Conservation (phyloP, 2,113 vertebrate genomes). For the Brienomyrus brachyistius region DNA sequence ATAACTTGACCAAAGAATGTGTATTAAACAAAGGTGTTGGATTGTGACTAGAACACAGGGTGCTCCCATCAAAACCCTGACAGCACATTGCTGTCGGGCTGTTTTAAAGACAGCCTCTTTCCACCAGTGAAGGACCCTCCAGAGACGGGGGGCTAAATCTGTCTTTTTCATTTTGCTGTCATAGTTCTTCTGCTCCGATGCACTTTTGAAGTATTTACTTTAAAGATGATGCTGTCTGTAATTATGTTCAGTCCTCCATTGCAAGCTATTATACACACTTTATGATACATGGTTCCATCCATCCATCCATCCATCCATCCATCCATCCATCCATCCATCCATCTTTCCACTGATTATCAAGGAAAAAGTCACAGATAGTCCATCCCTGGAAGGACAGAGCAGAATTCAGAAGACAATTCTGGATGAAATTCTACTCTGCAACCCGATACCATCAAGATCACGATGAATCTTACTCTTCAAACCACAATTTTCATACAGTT, state of each 20-base stretch:
- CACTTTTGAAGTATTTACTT: not conserved
- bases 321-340: not conserved
- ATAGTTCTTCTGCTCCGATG: not conserved
- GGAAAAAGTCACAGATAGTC: not conserved
- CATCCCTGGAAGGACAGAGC: not conserved
- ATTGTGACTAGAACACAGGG: not conserved
- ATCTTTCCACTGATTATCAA: not conserved
- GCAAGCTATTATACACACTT: not conserved
- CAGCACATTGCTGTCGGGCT: not conserved
- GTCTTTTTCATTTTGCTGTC: not conserved
- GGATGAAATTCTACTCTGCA: not conserved
- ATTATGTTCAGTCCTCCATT: not conserved
- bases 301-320: not conserved
- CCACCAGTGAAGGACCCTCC: not conserved
- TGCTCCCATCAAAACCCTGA: not conserved
- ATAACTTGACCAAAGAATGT: not conserved
- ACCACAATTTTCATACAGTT: not conserved
- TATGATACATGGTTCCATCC: not conserved
- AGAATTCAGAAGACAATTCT: not conserved
- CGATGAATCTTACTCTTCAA: not conserved
- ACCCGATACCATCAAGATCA: not conserved
- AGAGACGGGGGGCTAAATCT: not conserved
- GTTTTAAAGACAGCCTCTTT: not conserved
- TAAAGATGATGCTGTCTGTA: not conserved
- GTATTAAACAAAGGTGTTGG: not conserved